Conservation (phyloP, 1,140 invertebrate genomes). For the Hyphantria cunea region DNA sequence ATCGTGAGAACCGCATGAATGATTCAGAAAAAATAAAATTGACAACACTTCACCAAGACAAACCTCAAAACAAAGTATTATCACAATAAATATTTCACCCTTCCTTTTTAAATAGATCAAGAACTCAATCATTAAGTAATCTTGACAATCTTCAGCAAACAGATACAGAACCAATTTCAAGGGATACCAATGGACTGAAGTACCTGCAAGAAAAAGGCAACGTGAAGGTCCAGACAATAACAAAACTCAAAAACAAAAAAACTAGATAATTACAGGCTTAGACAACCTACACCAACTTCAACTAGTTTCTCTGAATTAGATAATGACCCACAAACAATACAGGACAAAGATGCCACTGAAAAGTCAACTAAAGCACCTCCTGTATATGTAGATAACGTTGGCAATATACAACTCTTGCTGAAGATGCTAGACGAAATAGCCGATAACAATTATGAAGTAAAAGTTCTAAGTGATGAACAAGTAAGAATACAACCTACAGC, state of each 20-base stretch:
- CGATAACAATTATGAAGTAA: constrained; percentile 17
- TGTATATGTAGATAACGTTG: constrained; percentile 14
- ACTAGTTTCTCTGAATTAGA: constrained; percentile 10
- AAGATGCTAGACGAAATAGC: constrained; percentile 21
- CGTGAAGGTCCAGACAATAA: constrained; percentile 3
- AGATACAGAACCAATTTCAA: background rate
- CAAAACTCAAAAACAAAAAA: constrained; percentile 14
- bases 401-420: constrained; percentile 17
- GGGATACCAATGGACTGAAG: constrained; percentile 3
- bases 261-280: constrained; percentile 3
- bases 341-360: background rate
- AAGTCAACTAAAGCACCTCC: constrained; percentile 14
- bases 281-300: constrained; percentile 12
- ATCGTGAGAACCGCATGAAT: too few relatives aligned
- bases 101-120: constrained; percentile 9
- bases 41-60: background rate
- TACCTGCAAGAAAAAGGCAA: constrained; percentile 10
- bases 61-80: constrained; percentile 3
- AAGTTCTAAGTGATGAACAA: constrained; percentile 15
- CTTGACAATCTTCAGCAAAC: background rate
- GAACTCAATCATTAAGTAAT: constrained; percentile 11
- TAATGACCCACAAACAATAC: background rate
- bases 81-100: constrained; percentile 7
- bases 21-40: background rate
- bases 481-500: constrained; percentile 19